Percentiles rank a stretch among this genome's conserved stretches.
These are phyloP conservation scores for Anguilla anguilla DNA, from an alignment of 2,797 vertebrate species.

Conservation along the genomic window DNA sequence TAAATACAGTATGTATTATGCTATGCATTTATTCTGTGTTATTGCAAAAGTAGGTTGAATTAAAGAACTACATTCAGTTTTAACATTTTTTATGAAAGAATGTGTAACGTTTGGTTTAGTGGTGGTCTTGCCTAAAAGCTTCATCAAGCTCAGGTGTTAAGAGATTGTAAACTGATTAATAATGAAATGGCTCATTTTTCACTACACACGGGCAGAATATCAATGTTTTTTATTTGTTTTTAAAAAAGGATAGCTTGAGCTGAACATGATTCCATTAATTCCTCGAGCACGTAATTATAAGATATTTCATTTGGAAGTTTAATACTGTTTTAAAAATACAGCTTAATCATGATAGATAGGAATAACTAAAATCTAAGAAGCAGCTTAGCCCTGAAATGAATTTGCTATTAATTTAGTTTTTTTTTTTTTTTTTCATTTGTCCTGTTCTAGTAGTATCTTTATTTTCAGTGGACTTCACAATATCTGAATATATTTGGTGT, in stretches of 20 bases:
- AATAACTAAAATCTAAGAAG: neutral
- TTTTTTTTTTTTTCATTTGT: neutral
- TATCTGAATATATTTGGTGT: neutral
- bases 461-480: neutral
- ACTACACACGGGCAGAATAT: neutral
- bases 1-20: neutral
- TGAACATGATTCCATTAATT: neutral
- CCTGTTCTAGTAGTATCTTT: neutral
- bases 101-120: neutral
- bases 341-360: neutral
- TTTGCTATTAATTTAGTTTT: neutral
- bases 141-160: neutral
- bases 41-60: neutral
- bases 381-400: neutral
- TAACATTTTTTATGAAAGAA: neutral
- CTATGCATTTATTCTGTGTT: neutral
- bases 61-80: neutral
- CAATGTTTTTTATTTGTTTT: neutral
- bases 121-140: neutral
- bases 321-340: neutral
- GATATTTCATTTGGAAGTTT: neutral
- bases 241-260: neutral
- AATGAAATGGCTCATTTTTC: neutral
- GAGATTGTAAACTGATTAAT: neutral
- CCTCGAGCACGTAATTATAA: neutral